Conservation (phyloP, 2,113 vertebrate genomes). For the Poeciliopsis occidentalis region DNA sequence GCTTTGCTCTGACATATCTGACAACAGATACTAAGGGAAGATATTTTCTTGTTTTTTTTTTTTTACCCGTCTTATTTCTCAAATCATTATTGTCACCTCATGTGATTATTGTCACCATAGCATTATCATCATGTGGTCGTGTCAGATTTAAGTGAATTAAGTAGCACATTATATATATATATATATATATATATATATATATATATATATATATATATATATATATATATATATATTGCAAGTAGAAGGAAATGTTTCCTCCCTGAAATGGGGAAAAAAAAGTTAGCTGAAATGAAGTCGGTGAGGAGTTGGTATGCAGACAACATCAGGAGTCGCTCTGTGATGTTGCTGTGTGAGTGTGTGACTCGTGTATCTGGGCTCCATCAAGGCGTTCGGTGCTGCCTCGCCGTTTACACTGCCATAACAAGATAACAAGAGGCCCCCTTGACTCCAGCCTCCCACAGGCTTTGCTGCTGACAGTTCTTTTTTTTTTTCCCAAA, state of each 20-base stretch:
- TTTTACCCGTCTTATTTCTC: not conserved
- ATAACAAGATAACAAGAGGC: conserved; percentile 68
- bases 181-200: no score
- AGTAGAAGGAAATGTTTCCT: conserved; percentile 35
- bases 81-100: not conserved
- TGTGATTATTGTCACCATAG: not conserved
- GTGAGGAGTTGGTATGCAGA: conserved; percentile 54
- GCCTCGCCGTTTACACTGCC: conserved; percentile 67
- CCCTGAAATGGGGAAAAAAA: conserved; percentile 17
- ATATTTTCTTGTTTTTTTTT: not conserved
- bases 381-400: conserved; percentile 66
- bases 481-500: conserved; percentile 23
- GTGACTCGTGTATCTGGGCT: conserved; percentile 66
- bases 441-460: conserved; percentile 65
- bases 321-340: conserved; percentile 51
- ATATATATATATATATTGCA: not conserved
- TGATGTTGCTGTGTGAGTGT: conserved; percentile 54
- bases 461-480: conserved; percentile 59
- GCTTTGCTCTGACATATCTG: not conserved
- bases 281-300: conserved; percentile 50
- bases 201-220: no score
- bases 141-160: not conserved
- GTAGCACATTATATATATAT: not conserved
- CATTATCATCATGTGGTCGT: not conserved
- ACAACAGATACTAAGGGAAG: not conserved